Base-by-base conservation (phyloP, 2,113 vertebrate genomes). In the Chloropsis hardwickii region DNA sequence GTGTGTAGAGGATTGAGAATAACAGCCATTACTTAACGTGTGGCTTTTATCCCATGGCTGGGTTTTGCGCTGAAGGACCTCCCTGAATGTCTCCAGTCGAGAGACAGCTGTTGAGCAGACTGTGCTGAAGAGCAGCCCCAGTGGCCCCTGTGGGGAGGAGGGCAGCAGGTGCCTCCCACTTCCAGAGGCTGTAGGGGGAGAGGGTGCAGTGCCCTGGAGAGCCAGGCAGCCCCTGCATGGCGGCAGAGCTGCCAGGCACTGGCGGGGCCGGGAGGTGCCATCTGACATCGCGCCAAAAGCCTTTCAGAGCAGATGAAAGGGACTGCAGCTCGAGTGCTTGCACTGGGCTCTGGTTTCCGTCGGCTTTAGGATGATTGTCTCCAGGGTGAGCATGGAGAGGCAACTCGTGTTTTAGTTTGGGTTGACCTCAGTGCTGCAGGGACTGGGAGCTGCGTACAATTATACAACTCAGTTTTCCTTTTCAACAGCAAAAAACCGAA, bases 241-340 rank as follows among this genome's bases (percentile, higher is more conserved):
- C 2, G 0, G 12, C 81, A 85, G 76, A 88, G 61, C 50, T 6
- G 2, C 66, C 81, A 18, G 60, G 67, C 66, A 2, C 66, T 11
- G 47, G 39, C 0, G 0, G 37, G 51, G 67, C n/a, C 0, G 0
- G 56, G 69, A 89, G 77, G 15, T 5, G 3, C 47, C 4, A 0
- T n/a, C 51, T 84, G 89, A 89, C 81, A 79, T 42, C 0, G 0
- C 1, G 0, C 61, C 4, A 15, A 70, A 81, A 81, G 84, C 69
- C 37, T 91, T 94, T 90, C 88, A 94, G 80, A 5, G 2, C 3
- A 1, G 10, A 79, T 65, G 79, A 93, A 95, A 84, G 25, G 35
- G 37, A 45, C 48, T 79, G 66, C 48, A 71, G 10, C 65, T 81
- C 53, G 11, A 92, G 92, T 86, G 92, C 24, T 86, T 88, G 60